Conservation (phyloP, 2,113 vertebrate species). For the Verasper variegatus region DNA sequence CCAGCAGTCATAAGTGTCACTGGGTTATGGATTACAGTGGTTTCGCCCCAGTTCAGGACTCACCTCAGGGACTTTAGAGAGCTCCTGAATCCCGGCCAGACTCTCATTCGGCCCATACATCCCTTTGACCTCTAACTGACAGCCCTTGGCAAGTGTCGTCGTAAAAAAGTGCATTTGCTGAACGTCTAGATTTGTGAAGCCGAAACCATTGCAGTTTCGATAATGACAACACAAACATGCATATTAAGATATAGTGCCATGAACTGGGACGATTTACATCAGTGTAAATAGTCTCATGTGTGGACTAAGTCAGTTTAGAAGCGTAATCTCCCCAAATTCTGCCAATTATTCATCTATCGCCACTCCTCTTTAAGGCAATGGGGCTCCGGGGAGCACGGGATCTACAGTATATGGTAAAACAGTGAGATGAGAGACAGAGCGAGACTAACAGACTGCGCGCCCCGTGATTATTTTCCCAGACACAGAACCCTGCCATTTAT, state of each 20-base stretch:
- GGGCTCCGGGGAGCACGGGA: conserved; percentile 43
- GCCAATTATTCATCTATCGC: conserved; percentile 68
- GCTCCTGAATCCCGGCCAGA: conserved; percentile 39
- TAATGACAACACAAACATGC: conserved; percentile 40
- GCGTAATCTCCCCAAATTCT: conserved; percentile 50
- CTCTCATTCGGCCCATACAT: conserved; percentile 67
- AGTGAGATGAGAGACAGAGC: conserved; percentile 35
- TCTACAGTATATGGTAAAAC: conserved; percentile 28
- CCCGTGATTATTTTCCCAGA: conserved; percentile 41
- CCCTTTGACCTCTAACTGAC: conserved; percentile 59
- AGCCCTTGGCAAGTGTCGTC: conserved; percentile 52
- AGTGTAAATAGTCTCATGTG: conserved; percentile 53
- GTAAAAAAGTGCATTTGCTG: conserved; percentile 11
- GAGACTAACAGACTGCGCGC: conserved; percentile 11
- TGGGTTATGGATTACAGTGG: conserved; percentile 68
- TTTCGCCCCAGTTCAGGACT: conserved; percentile 59
- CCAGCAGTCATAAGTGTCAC: conserved; percentile 60
- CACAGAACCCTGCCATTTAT: conserved; percentile 8
- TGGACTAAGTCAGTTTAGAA: conserved; percentile 66
- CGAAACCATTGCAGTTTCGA: conserved; percentile 26
- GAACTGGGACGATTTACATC: conserved; percentile 62
- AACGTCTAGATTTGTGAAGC: conserved; percentile 39
- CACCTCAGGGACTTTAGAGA: conserved; percentile 69
- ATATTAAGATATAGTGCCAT: conserved; percentile 2
- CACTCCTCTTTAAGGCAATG: conserved; percentile 48